phyloP scores from a whole-genome alignment of 2,797 vertebrate genomes.

The Melanotaenia pygmaea region DNA sequence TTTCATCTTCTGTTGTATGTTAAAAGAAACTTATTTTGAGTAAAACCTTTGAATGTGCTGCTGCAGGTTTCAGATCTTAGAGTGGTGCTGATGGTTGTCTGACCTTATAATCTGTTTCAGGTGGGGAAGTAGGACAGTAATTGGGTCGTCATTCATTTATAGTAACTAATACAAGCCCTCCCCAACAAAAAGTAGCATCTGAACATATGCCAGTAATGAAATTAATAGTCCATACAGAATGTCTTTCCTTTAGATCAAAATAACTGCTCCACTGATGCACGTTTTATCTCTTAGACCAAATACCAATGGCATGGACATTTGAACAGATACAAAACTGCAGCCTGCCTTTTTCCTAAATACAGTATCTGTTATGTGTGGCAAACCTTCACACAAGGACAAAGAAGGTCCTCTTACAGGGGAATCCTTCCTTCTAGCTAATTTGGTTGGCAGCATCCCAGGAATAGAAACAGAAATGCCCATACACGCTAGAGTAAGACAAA shows the following conservation, averaged over 20 bases:
- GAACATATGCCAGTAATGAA: slow-evolving; percentile 36
- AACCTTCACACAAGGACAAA: slow-evolving; percentile 42
- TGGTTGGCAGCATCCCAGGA: neutral
- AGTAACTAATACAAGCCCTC: slow-evolving; percentile 60
- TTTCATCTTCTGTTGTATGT: slow-evolving; percentile 18
- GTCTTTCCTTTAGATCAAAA: slow-evolving; percentile 60
- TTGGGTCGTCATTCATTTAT: slow-evolving; percentile 81
- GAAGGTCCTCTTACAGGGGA: slow-evolving; percentile 21
- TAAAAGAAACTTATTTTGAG: slow-evolving; percentile 2
- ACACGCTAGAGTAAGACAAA: neutral
- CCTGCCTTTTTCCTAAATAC: slow-evolving; percentile 23
- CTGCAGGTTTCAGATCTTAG: slow-evolving; percentile 41
- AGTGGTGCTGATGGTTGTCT: slow-evolving; percentile 44
- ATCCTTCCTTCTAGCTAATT: slow-evolving; percentile 13
- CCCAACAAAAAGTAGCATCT: slow-evolving; percentile 31
- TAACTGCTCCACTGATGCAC: slow-evolving; percentile 64
- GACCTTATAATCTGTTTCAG: slow-evolving; percentile 68
- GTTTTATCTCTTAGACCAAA: slow-evolving; percentile 42
- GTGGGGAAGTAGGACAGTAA: slow-evolving; percentile 79
- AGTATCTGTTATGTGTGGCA: slow-evolving; percentile 20
- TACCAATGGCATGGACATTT: slow-evolving; percentile 6
- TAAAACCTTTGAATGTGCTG: slow-evolving; percentile 17
- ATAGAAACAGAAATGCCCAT: neutral
- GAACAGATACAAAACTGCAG: slow-evolving; percentile 23
- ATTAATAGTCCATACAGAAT: slow-evolving; percentile 48